phyloP scores from a whole-genome alignment of 2,797 vertebrate genomes.

The Cetoscarus ocellatus region DNA sequence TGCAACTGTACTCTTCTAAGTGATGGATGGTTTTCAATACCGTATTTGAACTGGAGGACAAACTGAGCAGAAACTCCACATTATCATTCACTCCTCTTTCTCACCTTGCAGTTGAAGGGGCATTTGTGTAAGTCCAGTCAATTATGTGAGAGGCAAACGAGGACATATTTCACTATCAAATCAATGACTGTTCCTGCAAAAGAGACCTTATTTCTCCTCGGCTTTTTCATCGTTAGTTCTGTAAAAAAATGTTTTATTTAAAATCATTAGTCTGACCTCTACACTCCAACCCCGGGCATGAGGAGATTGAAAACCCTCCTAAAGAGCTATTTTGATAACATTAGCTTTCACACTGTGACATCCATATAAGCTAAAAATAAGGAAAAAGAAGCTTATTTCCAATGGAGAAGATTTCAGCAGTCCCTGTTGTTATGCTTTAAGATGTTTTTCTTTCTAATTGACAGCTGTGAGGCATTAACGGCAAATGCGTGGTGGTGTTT shows the following conservation, averaged over 20 bases:
- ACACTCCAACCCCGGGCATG: background rate
- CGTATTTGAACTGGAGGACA: slow-evolving; percentile 21
- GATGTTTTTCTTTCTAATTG: background rate
- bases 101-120: slow-evolving; percentile 61
- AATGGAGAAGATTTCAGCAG: slow-evolving; percentile 16
- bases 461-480: slow-evolving; percentile 7
- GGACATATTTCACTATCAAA: slow-evolving; percentile 69
- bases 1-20: slow-evolving; percentile 19
- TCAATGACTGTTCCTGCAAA: slow-evolving; percentile 55
- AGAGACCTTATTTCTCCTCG: slow-evolving; percentile 29
- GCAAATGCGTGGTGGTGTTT: background rate
- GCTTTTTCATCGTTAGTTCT: slow-evolving; percentile 25
- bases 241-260: slow-evolving; percentile 37
- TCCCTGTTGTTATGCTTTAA: background rate
- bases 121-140: slow-evolving; percentile 58
- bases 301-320: slow-evolving; percentile 28
- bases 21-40: slow-evolving; percentile 34
- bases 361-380: slow-evolving; percentile 32
- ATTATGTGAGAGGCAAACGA: slow-evolving; percentile 48
- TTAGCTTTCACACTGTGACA: slow-evolving; percentile 38
- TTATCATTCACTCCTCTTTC: slow-evolving; percentile 51
- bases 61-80: slow-evolving; percentile 22
- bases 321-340: slow-evolving; percentile 19
- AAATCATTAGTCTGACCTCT: slow-evolving; percentile 35
- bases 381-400: slow-evolving; percentile 34